Evolutionary conservation across 2,113 vertebrate genomes (phyloP).

Genomic region (Ophiodon elongatus): DNA sequence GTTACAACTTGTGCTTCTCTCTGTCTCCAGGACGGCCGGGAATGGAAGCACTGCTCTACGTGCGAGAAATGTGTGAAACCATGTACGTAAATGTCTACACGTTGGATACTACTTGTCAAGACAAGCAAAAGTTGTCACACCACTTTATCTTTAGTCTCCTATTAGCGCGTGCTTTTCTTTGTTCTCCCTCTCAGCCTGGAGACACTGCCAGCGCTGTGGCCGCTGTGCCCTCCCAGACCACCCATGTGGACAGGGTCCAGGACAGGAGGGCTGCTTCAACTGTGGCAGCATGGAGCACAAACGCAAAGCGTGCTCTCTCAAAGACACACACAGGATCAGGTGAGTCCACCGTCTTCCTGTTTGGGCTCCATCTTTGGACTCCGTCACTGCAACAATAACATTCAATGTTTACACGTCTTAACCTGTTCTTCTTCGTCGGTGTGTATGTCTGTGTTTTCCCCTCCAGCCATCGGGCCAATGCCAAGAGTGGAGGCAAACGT

Average conservation of each 20-base stretch:
- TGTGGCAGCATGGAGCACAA: conserved; percentile 91
- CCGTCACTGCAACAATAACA: rapidly evolving
- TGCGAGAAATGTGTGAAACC: conserved; percentile 96
- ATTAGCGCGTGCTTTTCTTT: background rate
- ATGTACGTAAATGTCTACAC: conserved; percentile 83
- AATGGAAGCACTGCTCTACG: conserved; percentile 91
- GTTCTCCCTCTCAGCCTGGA: conserved; percentile 87
- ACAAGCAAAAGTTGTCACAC: background rate
- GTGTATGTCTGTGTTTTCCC: background rate
- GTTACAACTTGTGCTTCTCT: conserved; percentile 30
- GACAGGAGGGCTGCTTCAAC: conserved; percentile 86
- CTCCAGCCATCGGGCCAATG: conserved; percentile 23
- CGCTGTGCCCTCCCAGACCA: conserved; percentile 88
- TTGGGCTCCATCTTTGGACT: background rate
- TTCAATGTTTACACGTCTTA: background rate
- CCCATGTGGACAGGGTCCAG: conserved; percentile 74
- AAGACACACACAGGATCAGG: conserved; percentile 29
- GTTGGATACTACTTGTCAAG: too few relatives aligned
- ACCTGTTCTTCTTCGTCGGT: background rate
- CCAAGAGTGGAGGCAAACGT: conserved; percentile 30
- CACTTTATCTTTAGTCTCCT: background rate
- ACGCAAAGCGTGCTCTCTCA: conserved; percentile 85
- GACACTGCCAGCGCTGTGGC: conserved; percentile 88
- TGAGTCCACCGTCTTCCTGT: conserved; percentile 3
- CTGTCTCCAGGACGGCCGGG: conserved; percentile 89